Conservation (phyloP, 1,140 invertebrate genomes). For the Stratiolaelaps scimitus region DNA sequence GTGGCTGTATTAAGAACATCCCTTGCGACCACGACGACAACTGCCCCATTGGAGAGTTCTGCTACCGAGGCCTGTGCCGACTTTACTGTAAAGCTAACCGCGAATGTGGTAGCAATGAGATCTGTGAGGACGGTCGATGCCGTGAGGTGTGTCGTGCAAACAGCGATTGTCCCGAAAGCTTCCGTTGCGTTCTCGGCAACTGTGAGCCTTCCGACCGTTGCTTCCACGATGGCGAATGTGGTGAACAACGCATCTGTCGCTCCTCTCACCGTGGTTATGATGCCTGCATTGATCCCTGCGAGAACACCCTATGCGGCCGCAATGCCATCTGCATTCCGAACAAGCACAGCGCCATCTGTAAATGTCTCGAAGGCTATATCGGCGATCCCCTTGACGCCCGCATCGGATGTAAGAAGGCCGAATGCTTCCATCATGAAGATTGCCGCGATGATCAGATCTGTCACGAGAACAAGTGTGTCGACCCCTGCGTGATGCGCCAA, state of each 20-base stretch:
- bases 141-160: constrained; percentile 22
- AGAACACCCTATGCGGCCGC: constrained; percentile 56
- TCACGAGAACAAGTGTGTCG: constrained; percentile 36
- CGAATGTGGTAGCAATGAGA: constrained; percentile 34
- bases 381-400: constrained; percentile 53
- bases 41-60: constrained; percentile 37
- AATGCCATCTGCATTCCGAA: constrained; percentile 60
- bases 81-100: constrained; percentile 35
- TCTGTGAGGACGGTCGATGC: constrained; percentile 22
- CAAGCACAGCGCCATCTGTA: constrained; percentile 57
- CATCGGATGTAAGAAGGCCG: constrained; percentile 36
- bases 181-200: constrained; percentile 23
- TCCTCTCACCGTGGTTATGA: constrained; percentile 66
- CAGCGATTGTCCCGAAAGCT: constrained; percentile 26
- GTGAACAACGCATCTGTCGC: constrained; percentile 62
- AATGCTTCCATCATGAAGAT: constrained; percentile 35
- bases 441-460: constrained; percentile 35
- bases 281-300: constrained; percentile 36
- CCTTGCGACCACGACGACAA: constrained; percentile 37
- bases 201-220: constrained; percentile 66
- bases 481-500: constrained; percentile 34
- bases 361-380: constrained; percentile 60
- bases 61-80: constrained; percentile 35
- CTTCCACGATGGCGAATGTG: constrained; percentile 55
- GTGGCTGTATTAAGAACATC: constrained; percentile 25